These are phyloP conservation scores for Carassius gibelio DNA, from an alignment of 2,113 vertebrate species.

Conservation along the genomic window DNA sequence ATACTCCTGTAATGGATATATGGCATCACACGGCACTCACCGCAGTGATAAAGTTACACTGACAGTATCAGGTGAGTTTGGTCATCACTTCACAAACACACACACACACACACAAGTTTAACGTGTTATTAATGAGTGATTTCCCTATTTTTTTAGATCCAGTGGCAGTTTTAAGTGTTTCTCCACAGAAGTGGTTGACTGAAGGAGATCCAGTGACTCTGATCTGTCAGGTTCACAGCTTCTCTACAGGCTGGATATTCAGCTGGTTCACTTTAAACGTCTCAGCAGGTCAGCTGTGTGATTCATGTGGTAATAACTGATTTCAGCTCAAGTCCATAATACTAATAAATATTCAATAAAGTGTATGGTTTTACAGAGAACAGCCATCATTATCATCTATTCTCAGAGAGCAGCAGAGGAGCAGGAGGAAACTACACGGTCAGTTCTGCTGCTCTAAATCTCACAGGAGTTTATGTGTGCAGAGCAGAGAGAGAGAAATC, in stretches of 20 bases:
- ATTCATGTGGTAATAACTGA: background rate
- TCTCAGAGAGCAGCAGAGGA: constrained; percentile 32
- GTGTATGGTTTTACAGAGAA: background rate
- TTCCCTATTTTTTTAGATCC: background rate
- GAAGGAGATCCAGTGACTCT: constrained; percentile 20
- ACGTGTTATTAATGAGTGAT: background rate
- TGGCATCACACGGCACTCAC: background rate
- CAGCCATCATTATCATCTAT: background rate
- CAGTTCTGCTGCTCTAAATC: constrained; percentile 35
- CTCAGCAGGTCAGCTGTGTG: background rate
- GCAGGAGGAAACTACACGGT: constrained; percentile 37
- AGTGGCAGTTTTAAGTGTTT: background rate
- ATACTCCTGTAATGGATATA: background rate
- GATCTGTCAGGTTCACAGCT: background rate
- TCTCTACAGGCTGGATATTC: background rate
- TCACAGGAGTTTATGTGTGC: constrained; percentile 48
- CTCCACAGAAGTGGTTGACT: constrained; percentile 7
- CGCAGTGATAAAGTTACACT: background rate
- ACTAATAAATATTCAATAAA: too few relatives aligned
- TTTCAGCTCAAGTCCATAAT: too few relatives aligned
- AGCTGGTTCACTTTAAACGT: background rate
- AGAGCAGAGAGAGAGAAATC: constrained; percentile 28
- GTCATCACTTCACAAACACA: background rate
- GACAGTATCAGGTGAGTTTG: background rate
- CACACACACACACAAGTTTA: background rate